These are phyloP conservation scores for Dreissena polymorpha DNA, from an alignment of 1,140 invertebrate species.

Conservation along the genomic window DNA sequence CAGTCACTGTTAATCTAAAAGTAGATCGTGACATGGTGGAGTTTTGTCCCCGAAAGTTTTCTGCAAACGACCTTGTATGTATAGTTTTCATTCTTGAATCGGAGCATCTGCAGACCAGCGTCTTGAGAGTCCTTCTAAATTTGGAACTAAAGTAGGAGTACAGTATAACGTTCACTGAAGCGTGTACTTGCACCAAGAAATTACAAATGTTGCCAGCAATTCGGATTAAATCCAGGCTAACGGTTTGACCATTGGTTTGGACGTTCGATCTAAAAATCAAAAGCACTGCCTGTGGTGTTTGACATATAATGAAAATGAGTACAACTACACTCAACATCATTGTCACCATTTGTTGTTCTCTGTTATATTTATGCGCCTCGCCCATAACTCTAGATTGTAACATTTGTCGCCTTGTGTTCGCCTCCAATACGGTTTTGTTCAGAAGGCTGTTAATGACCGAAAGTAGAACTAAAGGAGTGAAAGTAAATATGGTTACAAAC, in stretches of 20 bases:
- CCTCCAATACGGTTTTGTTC: conserved; percentile 85
- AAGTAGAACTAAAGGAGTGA: conserved; percentile 85
- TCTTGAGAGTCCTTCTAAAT: conserved; percentile 86
- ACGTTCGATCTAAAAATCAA: conserved; percentile 65
- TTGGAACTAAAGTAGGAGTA: conserved; percentile 89
- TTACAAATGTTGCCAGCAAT: conserved; percentile 88
- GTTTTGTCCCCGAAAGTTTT: too few relatives aligned
- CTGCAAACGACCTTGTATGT: too few relatives aligned
- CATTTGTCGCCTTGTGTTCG: conserved; percentile 79
- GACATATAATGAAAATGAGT: conserved; percentile 87
- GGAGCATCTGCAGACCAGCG: conserved; percentile 81
- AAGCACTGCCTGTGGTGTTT: conserved; percentile 84
- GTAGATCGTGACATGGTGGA: too few relatives aligned
- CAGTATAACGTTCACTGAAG: conserved; percentile 87
- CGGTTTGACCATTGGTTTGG: conserved; percentile 50
- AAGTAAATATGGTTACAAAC: conserved; percentile 84
- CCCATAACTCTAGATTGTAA: conserved; percentile 75
- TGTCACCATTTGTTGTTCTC: conserved; percentile 83
- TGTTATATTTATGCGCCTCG: conserved; percentile 59
- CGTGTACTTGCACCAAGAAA: conserved; percentile 86
- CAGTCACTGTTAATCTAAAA: too few relatives aligned
- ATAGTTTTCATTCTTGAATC: too few relatives aligned
- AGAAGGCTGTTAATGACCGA: conserved; percentile 88
- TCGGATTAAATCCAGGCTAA: conserved; percentile 71
- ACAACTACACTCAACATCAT: conserved; percentile 89